Percentiles rank a stretch among this genome's conserved stretches.
These are phyloP conservation scores for Hemicentrotus pulcherrimus DNA, from an alignment of 35 echinoderm and acorn worm species.

Conservation along the genomic window DNA sequence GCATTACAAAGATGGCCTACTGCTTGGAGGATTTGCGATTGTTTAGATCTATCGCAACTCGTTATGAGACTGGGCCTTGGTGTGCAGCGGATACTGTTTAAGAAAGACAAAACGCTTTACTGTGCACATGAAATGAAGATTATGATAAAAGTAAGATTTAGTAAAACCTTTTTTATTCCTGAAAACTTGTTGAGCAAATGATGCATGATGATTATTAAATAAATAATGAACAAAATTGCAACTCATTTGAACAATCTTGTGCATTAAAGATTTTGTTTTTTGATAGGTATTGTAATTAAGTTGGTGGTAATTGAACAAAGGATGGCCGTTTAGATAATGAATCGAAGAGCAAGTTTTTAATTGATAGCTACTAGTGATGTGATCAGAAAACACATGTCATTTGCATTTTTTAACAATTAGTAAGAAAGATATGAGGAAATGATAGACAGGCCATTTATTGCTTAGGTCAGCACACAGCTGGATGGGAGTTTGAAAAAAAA, in stretches of 20 bases:
- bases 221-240: no score
- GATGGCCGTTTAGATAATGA: not conserved
- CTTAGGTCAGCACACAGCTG: not conserved
- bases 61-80: no score
- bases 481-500: not conserved
- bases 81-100: no score
- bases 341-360: not conserved
- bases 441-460: not conserved
- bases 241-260: not conserved
- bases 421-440: not conserved
- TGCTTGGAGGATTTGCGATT: no score
- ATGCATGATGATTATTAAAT: no score
- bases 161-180: no score
- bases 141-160: no score
- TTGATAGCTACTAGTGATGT: not conserved
- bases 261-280: not conserved
- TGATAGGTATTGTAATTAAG: not conserved
- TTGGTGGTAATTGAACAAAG: not conserved
- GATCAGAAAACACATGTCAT: not conserved
- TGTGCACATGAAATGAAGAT: no score
- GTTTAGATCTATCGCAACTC: no score
- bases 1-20: no score
- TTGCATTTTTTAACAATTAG: not conserved
- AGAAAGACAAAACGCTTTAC: no score
- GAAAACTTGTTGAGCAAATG: no score